A percentile compares a stretch with the other conserved stretches of the same genome.
These are phyloP conservation scores for Drosophila meridionalis DNA, from an alignment of 2,888 invertebrate genomes.

Conservation along the genomic window DNA sequence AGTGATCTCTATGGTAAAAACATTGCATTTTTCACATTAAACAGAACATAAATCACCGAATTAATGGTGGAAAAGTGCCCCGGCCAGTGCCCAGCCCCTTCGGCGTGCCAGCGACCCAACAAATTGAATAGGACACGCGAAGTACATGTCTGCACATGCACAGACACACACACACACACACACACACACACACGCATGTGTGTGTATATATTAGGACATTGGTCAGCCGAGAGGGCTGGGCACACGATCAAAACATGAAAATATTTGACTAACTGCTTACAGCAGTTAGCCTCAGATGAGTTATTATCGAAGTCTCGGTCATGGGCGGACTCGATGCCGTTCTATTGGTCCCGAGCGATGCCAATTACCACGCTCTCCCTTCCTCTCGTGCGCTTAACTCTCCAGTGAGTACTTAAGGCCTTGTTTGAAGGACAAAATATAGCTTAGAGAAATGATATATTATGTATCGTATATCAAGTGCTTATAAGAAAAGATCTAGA, in stretches of 20 bases:
- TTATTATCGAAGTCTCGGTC: constrained; percentile 56
- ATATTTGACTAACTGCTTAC: constrained; percentile 81
- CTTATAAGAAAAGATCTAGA: background rate
- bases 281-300: constrained; percentile 61
- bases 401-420: constrained; percentile 32
- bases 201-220: constrained; percentile 37
- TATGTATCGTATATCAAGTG: background rate
- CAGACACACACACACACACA: too few species aligned
- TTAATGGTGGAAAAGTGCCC: constrained; percentile 69
- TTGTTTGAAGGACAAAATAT: constrained; percentile 50
- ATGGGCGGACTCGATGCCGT: background rate
- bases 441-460: constrained; percentile 8
- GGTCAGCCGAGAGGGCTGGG: constrained; percentile 69
- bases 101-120: constrained; percentile 49
- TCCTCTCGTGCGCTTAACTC: constrained; percentile 4
- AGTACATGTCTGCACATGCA: background rate
- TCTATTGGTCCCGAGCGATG: constrained; percentile 49
- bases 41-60: constrained; percentile 83
- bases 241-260: constrained; percentile 83
- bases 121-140: constrained; percentile 56
- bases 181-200: too few species aligned
- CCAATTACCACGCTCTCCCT: background rate
- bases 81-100: constrained; percentile 36
- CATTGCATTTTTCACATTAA: constrained; percentile 82
- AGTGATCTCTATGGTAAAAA: constrained; percentile 84